Evolutionary conservation across 2,797 vertebrate genomes (phyloP).

Genomic region (Vespertilio murinus): DNA sequence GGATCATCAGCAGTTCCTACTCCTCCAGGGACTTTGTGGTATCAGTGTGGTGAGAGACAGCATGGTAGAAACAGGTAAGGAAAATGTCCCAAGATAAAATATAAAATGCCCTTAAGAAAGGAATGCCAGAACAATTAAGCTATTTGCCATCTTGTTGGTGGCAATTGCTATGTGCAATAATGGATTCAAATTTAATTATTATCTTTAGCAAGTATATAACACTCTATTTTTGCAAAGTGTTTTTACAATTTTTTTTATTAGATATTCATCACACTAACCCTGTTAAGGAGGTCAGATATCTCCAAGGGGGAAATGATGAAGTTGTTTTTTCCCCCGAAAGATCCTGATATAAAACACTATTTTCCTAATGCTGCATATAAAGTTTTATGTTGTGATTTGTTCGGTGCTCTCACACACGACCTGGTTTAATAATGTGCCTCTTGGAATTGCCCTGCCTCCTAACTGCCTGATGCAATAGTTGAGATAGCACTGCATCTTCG

Average conservation of each 20-base stretch:
- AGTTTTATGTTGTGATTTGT: constrained; percentile 46
- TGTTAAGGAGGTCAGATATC: constrained; percentile 55
- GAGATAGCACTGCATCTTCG: neutral
- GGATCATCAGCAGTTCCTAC: neutral
- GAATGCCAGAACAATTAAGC: constrained; percentile 38
- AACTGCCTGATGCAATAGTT: neutral
- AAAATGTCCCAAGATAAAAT: constrained; percentile 50
- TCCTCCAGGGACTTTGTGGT: neutral
- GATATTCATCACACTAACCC: constrained; percentile 54
- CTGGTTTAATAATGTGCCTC: constrained; percentile 58
- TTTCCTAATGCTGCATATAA: constrained; percentile 50
- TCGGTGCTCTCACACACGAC: constrained; percentile 1
- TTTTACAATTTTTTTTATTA: constrained; percentile 63
- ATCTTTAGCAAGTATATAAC: constrained; percentile 58
- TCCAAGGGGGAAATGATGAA: constrained; percentile 55
- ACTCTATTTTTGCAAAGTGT: constrained; percentile 59
- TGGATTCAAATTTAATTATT: constrained; percentile 61
- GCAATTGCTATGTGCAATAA: constrained; percentile 60
- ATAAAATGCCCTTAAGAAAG: constrained; percentile 12
- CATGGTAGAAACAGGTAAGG: neutral
- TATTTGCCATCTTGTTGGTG: constrained; percentile 37
- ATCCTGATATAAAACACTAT: constrained; percentile 50
- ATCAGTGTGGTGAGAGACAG: neutral
- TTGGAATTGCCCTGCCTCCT: constrained; percentile 15
- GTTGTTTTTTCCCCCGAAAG: neutral